Evolutionary conservation across 2,797 vertebrate genomes (phyloP).

Genomic region (Takifugu ocellatus): DNA sequence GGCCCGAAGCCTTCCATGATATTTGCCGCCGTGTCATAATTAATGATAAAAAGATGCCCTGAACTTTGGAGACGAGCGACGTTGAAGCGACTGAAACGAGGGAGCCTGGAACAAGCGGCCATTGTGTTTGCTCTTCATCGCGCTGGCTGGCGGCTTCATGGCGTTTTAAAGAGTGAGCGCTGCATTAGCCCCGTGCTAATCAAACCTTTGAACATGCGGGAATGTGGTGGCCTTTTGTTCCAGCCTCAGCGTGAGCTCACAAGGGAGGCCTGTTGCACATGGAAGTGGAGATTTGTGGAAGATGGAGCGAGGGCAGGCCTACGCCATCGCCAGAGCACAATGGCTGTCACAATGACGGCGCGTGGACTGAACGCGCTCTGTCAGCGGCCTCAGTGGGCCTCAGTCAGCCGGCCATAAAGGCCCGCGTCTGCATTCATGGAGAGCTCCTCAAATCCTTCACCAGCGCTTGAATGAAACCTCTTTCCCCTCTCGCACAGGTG

Average conservation of each 20-base stretch:
- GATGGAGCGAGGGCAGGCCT: slow-evolving; percentile 80
- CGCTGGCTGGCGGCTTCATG: slow-evolving; percentile 59
- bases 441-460: slow-evolving; percentile 42
- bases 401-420: slow-evolving; percentile 50
- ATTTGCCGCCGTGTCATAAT: no score
- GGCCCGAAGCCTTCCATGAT: no score
- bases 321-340: slow-evolving; percentile 82
- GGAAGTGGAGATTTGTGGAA: slow-evolving; percentile 71
- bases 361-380: slow-evolving; percentile 68
- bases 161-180: slow-evolving; percentile 72
- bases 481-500: slow-evolving; percentile 74
- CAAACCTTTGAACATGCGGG: slow-evolving; percentile 75
- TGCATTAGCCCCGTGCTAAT: slow-evolving; percentile 67
- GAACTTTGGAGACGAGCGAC: neutral
- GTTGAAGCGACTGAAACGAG: slow-evolving; percentile 21
- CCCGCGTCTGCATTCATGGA: slow-evolving; percentile 49
- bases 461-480: slow-evolving; percentile 13
- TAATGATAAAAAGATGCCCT: no score
- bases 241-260: slow-evolving; percentile 73
- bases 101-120: slow-evolving; percentile 47
- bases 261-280: slow-evolving; percentile 73
- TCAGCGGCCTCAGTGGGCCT: slow-evolving; percentile 65
- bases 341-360: slow-evolving; percentile 72
- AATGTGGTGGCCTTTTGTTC: slow-evolving; percentile 79
- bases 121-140: slow-evolving; percentile 69